A percentile compares a stretch with the other conserved stretches of the same genome.
Conservation (phyloP, 2,797 vertebrate genomes). For the Xenops minutus region DNA sequence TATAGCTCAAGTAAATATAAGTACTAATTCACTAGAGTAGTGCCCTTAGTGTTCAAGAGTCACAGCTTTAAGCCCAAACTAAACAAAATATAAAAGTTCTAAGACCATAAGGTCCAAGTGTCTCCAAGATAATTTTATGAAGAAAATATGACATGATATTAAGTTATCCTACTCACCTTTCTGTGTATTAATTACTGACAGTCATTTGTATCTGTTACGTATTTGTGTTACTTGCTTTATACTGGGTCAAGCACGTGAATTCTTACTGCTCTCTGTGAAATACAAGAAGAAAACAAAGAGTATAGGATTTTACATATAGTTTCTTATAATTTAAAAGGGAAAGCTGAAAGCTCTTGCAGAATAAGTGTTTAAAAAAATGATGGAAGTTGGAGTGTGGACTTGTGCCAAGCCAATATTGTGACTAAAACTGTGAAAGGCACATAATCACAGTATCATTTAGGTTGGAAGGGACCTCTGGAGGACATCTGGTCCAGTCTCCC, state of each 20-base stretch:
- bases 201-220: not conserved
- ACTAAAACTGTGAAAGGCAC: not conserved
- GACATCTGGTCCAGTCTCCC: not conserved
- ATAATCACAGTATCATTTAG: not conserved
- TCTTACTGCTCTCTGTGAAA: not conserved
- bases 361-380: not conserved
- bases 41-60: not conserved
- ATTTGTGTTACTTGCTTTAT: not conserved
- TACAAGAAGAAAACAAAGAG: not conserved
- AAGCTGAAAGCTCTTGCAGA: not conserved
- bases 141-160: not conserved
- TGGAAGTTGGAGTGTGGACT: not conserved
- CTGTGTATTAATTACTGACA: slow-evolving; percentile 7
- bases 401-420: not conserved
- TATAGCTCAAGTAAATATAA: not conserved
- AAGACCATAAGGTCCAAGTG: not conserved
- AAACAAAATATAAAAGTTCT: not conserved
- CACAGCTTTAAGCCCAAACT: not conserved
- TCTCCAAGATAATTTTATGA: not conserved
- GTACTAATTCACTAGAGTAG: not conserved
- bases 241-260: not conserved
- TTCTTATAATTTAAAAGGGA: not conserved
- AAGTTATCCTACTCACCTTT: not conserved
- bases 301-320: not conserved
- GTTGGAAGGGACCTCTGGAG: not conserved